Conservation (phyloP, 2,797 vertebrate species). For the Dermochelys coriacea region DNA sequence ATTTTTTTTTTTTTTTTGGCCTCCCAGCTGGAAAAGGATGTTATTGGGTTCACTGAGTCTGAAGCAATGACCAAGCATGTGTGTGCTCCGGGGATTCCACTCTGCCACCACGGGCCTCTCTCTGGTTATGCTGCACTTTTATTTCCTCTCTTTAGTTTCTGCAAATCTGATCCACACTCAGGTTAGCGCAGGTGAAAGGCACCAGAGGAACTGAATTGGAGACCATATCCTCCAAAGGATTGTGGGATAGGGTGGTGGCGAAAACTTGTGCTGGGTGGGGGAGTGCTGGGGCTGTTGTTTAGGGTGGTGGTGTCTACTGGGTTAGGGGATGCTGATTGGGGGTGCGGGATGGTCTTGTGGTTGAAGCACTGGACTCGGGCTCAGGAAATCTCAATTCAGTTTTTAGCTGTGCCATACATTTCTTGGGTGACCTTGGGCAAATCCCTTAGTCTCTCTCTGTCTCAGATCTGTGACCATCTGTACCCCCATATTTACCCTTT, state of each 20-base stretch:
- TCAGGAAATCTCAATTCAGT: neutral
- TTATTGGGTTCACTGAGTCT: neutral
- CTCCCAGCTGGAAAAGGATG: neutral
- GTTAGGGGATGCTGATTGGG: neutral
- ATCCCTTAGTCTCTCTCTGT: too few relatives aligned
- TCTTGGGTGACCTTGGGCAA: neutral
- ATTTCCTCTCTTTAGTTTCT: neutral
- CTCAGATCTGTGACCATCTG: neutral
- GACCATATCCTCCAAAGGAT: neutral
- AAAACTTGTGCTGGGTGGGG: neutral
- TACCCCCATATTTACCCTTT: neutral
- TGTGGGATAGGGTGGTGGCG: neutral
- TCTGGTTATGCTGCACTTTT: neutral
- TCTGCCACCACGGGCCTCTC: neutral
- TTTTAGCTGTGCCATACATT: neutral
- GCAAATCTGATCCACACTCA: neutral
- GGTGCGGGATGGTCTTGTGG: neutral
- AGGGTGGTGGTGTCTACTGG: neutral
- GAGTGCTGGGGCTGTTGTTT: neutral
- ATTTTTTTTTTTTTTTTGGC: neutral
- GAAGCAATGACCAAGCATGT: neutral
- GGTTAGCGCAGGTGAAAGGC: neutral
- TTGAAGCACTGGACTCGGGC: neutral
- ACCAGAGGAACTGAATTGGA: neutral
- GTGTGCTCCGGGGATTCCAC: neutral